Conservation (phyloP, 2,797 vertebrate species). For the Natrix natrix region DNA sequence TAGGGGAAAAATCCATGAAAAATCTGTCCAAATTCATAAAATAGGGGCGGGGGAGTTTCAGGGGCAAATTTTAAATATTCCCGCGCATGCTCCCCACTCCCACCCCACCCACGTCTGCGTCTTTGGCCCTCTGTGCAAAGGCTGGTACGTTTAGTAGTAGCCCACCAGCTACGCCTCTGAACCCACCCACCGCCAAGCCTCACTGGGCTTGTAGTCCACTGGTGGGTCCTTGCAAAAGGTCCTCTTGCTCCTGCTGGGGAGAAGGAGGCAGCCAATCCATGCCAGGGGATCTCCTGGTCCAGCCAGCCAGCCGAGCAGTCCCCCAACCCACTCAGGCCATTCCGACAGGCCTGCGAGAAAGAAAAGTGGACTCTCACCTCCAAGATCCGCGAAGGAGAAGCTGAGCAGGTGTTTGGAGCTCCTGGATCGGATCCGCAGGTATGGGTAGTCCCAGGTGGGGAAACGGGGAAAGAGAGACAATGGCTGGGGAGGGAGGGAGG, state of each 20-base stretch:
- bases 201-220: neutral
- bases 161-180: neutral
- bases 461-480: neutral
- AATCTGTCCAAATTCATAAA: neutral
- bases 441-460: neutral
- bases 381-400: neutral
- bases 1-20: neutral
- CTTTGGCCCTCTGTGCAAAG: neutral
- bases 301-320: neutral
- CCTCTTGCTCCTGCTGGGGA: neutral
- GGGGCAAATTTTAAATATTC: neutral
- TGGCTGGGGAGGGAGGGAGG: neutral
- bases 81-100: neutral
- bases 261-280: neutral
- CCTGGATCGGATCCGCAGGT: neutral
- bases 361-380: constrained; percentile 18
- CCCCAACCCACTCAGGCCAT: neutral
- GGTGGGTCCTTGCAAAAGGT: neutral
- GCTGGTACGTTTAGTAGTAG: no score
- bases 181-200: neutral
- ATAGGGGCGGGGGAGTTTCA: no score
- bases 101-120: neutral
- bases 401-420: neutral
- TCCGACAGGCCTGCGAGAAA: neutral
- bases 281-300: neutral